Conservation (phyloP, 2,113 vertebrate species). For the Lagenorhynchus albirostris region DNA sequence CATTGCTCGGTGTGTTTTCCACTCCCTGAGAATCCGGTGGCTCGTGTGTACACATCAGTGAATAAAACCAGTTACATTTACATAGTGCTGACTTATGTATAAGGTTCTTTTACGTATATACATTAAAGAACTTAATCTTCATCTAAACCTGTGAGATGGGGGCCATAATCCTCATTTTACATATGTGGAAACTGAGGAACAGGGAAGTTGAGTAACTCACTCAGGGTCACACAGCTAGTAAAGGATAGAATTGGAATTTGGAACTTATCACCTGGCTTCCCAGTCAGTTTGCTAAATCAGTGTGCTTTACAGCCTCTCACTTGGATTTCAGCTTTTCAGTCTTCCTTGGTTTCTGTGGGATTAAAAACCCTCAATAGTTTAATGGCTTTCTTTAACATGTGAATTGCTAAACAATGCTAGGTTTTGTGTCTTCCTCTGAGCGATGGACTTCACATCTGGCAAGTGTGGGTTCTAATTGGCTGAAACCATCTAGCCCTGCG, state of each 20-base stretch:
- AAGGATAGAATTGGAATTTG: neutral
- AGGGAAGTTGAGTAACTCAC: neutral
- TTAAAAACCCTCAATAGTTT: neutral
- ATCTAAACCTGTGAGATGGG: neutral
- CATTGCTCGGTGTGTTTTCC: neutral
- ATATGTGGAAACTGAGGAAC: neutral
- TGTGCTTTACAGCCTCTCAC: neutral
- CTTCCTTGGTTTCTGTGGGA: neutral
- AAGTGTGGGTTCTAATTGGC: neutral
- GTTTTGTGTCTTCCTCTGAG: neutral
- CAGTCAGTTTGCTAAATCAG: neutral
- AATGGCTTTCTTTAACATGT: neutral
- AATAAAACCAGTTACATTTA: neutral
- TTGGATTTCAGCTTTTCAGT: neutral
- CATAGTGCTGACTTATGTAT: rapidly evolving
- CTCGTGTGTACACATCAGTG: rapidly evolving
- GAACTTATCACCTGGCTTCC: neutral
- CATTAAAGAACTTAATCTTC: neutral
- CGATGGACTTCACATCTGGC: neutral
- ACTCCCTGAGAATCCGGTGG: neutral
- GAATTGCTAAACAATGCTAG: neutral
- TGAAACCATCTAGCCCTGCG: neutral
- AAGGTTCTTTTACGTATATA: neutral
- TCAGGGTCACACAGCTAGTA: neutral
- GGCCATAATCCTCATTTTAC: neutral